A percentile compares a stretch with the other conserved stretches of the same genome.
phyloP scores from a whole-genome alignment of 2,797 vertebrate species.

The Hydrophis major region DNA sequence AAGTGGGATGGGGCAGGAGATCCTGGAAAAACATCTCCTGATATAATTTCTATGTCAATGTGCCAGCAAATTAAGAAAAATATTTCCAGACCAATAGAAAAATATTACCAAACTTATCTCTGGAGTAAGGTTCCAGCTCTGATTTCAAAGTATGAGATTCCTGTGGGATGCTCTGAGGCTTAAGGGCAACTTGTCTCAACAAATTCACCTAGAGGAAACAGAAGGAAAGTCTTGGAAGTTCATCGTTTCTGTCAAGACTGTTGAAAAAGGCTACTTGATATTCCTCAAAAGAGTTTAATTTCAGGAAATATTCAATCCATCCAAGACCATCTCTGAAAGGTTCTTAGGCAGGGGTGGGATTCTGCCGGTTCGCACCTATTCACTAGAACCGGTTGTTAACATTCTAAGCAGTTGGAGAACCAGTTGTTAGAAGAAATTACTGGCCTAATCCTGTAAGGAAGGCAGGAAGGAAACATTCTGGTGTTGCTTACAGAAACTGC shows the following conservation, averaged over 20 bases:
- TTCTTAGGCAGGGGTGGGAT: background rate
- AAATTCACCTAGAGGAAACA: conserved; percentile 55
- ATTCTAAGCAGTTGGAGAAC: too few species aligned
- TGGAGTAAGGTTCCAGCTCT: conserved; percentile 41
- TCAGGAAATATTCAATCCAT: conserved; percentile 63
- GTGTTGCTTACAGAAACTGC: too few species aligned
- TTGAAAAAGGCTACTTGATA: conserved; percentile 59
- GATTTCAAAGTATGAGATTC: conserved; percentile 43
- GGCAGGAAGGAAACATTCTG: too few species aligned
- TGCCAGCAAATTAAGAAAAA: conserved; percentile 6
- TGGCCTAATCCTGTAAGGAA: too few species aligned
- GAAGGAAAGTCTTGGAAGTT: conserved; percentile 51
- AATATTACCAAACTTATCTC: conserved; percentile 40
- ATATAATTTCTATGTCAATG: background rate
- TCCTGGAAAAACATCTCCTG: background rate
- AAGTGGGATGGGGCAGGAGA: background rate
- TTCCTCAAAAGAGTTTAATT: conserved; percentile 59
- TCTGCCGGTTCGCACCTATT: too few species aligned
- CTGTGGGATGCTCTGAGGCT: conserved; percentile 59
- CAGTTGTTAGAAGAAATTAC: too few species aligned
- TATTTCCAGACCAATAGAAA: conserved; percentile 40
- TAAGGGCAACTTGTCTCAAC: conserved; percentile 51
- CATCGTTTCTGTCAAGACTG: conserved; percentile 62
- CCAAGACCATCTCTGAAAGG: conserved; percentile 36
- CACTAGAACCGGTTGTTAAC: too few species aligned